Evolutionary conservation across 2,888 invertebrate species (phyloP).

Genomic region (Sthenelais limicola): DNA sequence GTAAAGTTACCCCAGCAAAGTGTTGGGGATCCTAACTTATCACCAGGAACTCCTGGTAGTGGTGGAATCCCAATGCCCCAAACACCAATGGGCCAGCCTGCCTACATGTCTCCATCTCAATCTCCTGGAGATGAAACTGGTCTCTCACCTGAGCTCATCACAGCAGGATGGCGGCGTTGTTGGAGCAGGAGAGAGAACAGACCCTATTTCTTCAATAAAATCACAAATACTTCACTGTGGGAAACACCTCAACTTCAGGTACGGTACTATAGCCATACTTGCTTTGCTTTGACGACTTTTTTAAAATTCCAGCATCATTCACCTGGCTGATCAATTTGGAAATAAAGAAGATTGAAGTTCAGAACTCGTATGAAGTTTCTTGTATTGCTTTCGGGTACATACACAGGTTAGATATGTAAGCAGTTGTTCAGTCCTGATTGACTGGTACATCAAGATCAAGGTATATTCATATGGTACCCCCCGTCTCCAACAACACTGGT

Average conservation of each 20-base stretch:
- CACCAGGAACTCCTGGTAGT: slow-evolving; percentile 1
- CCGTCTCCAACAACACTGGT: no score
- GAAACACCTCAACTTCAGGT: slow-evolving; percentile 84
- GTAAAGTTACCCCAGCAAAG: slow-evolving; percentile 4
- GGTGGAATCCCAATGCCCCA: slow-evolving; percentile 18
- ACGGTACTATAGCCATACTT: no score
- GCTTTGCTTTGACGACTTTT: neutral
- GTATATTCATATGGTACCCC: no score
- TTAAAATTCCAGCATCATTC: neutral
- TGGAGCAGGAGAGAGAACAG: slow-evolving; percentile 97
- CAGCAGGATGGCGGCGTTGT: slow-evolving; percentile 96
- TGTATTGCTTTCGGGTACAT: no score
- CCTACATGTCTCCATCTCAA: slow-evolving; percentile 24
- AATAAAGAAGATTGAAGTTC: no score
- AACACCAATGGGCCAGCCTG: slow-evolving; percentile 21
- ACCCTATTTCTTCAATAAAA: slow-evolving; percentile 96
- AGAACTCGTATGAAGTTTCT: no score
- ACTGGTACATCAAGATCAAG: no score
- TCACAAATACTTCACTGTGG: slow-evolving; percentile 97
- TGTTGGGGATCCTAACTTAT: neutral
- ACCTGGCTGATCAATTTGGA: no score
- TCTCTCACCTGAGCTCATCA: slow-evolving; percentile 76
- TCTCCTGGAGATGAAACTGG: slow-evolving; percentile 24
- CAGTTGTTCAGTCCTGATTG: no score
- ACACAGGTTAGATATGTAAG: no score